Evolutionary conservation across 23 tunicate genomes (phyloP), one percentile per base, ranked within the genome.

Genomic region (Halocynthia roretzi): DNA sequence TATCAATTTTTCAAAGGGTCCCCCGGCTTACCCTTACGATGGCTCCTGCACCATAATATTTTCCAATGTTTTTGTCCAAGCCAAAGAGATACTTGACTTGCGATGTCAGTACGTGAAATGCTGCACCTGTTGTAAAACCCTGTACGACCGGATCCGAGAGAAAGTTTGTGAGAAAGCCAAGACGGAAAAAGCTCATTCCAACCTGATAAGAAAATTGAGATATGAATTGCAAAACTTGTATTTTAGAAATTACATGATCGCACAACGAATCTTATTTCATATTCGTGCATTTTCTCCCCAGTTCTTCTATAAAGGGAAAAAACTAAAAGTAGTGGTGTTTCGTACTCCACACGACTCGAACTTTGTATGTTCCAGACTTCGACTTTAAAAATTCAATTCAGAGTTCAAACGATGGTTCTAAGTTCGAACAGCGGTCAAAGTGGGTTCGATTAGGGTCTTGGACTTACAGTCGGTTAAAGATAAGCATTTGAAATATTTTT

Each of bases 91-190:
- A 92, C 61, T 92, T 86, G n/a, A 86, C 84, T 77, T 92, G 98
- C 55, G 98, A 86, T 50, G 77, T 82, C 77, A 83, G 54, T 53
- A 92, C 92, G 54, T 92, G 98, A 50, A 92, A 92, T 14, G 98
- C 88, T 44, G 98, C 76, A 8, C 98, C 98, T 0, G 98, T 92
- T 5, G 98, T 92, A 71, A 92, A 92, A 44, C 98, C 98, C 82
- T 92, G 98, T 54, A 92, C 89, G 56, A 92, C 98, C n/a, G 98
- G 98, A 73, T 92, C 98, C 12, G 98, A 83, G 6, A 92, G 82
- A 15, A 92, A 62, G 48, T 91, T 92, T 14, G 98, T 92, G 31
- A 92, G 71, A 78, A 92, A 92, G 6, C 98, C 98, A 79, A 92
- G 91, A n/a, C 98, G 81, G 14, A 86, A 53, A 14, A 82, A 48